These are phyloP conservation scores for Clavelina lepadiformis DNA, from an alignment of 23 tunicate genomes.

Conservation along the genomic window DNA sequence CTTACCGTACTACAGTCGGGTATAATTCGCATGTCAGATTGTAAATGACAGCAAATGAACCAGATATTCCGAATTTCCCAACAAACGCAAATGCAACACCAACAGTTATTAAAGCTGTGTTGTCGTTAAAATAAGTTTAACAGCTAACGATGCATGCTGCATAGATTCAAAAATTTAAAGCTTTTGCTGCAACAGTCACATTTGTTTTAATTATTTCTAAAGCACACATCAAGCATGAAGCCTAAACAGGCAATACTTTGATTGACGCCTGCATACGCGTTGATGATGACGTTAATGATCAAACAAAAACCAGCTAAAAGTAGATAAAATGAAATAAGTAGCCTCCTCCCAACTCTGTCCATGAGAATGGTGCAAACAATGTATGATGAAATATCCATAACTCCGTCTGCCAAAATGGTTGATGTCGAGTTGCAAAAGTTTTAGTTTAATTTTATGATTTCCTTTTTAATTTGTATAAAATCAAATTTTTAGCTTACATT, in stretches of 20 bases:
- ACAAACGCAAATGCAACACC: slow-evolving; percentile 70
- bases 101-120: slow-evolving; percentile 50
- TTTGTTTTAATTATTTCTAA: no score
- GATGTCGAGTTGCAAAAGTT: no score
- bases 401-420: slow-evolving; percentile 49
- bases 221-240: no score
- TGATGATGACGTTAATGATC: slow-evolving; percentile 24
- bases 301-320: slow-evolving; percentile 34
- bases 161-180: no score
- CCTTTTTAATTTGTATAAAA: no score
- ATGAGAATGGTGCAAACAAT: slow-evolving; percentile 16
- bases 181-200: no score
- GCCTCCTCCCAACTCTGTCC: slow-evolving; percentile 36
- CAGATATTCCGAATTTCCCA: slow-evolving; percentile 57
- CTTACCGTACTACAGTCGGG: slow-evolving; percentile 71
- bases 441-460: no score
- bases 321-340: slow-evolving; percentile 18
- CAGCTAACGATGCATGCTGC: no score
- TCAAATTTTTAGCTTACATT: no score
- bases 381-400: slow-evolving; percentile 31
- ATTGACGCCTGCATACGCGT: slow-evolving; percentile 30
- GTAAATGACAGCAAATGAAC: slow-evolving; percentile 43
- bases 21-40: slow-evolving; percentile 61
- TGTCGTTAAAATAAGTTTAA: no score
- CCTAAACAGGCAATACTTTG: no score